Evolutionary conservation across 2,888 invertebrate genomes (phyloP), one percentile per base, ranked within the genome.

Genomic region (Dascillus cervinus): DNA sequence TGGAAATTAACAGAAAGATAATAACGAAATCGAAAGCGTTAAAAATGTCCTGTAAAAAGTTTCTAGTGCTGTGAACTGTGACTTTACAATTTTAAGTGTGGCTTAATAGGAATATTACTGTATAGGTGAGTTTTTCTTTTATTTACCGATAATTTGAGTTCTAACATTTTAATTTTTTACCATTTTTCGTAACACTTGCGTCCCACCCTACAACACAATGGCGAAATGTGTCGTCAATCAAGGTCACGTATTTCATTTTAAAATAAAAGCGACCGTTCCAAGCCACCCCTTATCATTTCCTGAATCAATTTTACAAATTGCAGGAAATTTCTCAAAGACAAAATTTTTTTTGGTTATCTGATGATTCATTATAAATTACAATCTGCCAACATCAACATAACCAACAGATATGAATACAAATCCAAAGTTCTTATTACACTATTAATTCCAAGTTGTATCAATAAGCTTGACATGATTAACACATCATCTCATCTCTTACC

Each of bases 161-260:
- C 3, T 3, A 11, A 2, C 19, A 11, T n/a, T n/a, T 11, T 10
- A 26, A 10, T 8, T 13, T 29, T 37, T 29, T 32, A 27, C 23
- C 21, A 22, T 21, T 23, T 28, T 32, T 31, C 27, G 11, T 15
- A 20, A 26, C n/a, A 23, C 27, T 37, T 27, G 29, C 37, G 57
- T 54, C 55, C 58, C 58, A 56, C 60, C 57, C 58, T 49, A 50
- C 47, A 46, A 41, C 37, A 29, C 17, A 32, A 39, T 35, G 32
- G 37, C 39, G 36, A 38, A 41, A 37, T 22, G 42, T 50, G 47
- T 55, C 44, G 43, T 46, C 50, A 44, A 46, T 56, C 59, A 62
- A 61, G 60, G 62, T 60, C 62, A 56, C 48, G 41, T 45, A 54
- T 46, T 58, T 60, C 60, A 60, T n/a, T n/a, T n/a, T n/a, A n/a